phyloP scores from a whole-genome alignment of 2,797 vertebrate species.

The Miichthys miiuy region DNA sequence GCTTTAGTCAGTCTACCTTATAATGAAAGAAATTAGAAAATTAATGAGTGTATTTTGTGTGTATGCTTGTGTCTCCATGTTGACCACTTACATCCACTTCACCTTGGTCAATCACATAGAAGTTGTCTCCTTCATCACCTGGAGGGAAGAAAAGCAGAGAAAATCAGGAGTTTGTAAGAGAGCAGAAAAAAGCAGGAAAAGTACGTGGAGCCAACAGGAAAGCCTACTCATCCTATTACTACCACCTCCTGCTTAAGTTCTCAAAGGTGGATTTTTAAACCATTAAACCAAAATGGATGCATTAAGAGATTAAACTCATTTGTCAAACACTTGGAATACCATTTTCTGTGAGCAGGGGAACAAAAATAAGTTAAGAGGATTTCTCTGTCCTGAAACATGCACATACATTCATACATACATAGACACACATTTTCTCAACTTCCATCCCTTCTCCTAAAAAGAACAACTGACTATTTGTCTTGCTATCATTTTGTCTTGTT shows the following conservation, averaged over 20 bases:
- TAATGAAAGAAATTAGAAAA: constrained; percentile 14
- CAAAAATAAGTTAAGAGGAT: neutral
- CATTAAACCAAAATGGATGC: constrained; percentile 27
- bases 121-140: constrained; percentile 99
- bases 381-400: neutral
- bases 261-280: constrained; percentile 26
- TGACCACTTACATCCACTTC: constrained; percentile 95
- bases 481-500: constrained; percentile 8
- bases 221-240: constrained; percentile 11
- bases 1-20: constrained; percentile 3
- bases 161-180: constrained; percentile 35
- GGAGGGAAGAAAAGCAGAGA: constrained; percentile 64
- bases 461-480: constrained; percentile 5
- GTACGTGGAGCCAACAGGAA: constrained; percentile 27
- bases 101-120: constrained; percentile 98
- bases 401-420: neutral
- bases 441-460: neutral
- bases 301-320: constrained; percentile 41
- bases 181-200: constrained; percentile 24
- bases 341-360: neutral
- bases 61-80: constrained; percentile 34
- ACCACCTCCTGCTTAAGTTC: constrained; percentile 22
- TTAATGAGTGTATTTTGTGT: constrained; percentile 9
- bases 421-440: constrained; percentile 5
- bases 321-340: constrained; percentile 31